Conservation (phyloP, 2,888 invertebrate genomes). For the Dasypolia templi region DNA sequence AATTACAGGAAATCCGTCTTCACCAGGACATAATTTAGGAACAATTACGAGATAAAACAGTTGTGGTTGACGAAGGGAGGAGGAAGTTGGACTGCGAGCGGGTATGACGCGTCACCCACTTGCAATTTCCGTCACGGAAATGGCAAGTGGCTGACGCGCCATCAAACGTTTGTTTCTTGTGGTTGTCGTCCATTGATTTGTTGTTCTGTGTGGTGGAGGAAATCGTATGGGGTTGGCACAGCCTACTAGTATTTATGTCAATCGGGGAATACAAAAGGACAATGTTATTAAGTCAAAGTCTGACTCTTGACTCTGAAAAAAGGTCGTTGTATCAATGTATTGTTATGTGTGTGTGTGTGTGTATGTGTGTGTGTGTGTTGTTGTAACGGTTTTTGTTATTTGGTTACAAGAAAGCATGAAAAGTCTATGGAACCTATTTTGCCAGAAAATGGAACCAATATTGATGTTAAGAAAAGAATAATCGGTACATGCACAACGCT, state of each 20-base stretch:
- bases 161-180: slow-evolving; percentile 54
- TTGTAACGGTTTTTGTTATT: too few relatives aligned
- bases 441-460: neutral
- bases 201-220: slow-evolving; percentile 24
- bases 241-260: neutral
- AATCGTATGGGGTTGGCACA: slow-evolving; percentile 26
- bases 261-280: neutral
- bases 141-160: slow-evolving; percentile 60
- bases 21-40: slow-evolving; percentile 60
- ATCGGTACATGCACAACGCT: too few relatives aligned
- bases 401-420: neutral
- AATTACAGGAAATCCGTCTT: slow-evolving; percentile 44
- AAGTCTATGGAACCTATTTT: neutral
- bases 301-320: too few relatives aligned
- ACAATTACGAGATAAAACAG: slow-evolving; percentile 70
- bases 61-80: slow-evolving; percentile 65
- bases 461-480: too few relatives aligned
- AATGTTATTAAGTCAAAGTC: neutral
- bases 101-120: too few relatives aligned
- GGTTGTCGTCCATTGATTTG: slow-evolving; percentile 53
- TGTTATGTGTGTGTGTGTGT: too few relatives aligned
- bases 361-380: too few relatives aligned
- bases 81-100: too few relatives aligned
- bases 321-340: too few relatives aligned
- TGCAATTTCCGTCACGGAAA: too few relatives aligned